Evolutionary conservation across 2,888 invertebrate genomes (phyloP).

Genomic region (Hydropsyche betteni): DNA sequence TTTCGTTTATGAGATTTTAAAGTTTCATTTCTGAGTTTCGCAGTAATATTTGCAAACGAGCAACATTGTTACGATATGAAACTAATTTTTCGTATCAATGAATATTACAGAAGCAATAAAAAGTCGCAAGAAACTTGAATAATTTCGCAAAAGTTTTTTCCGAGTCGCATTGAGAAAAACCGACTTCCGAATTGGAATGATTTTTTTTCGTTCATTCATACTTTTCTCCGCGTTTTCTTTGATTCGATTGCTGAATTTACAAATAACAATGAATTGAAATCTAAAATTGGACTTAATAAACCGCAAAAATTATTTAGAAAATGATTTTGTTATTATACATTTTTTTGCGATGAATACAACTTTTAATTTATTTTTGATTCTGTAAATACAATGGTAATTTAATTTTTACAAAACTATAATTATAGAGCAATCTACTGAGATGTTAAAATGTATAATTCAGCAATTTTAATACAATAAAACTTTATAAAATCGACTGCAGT

Average conservation of each 20-base stretch:
- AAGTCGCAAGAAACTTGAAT: conserved; percentile 19
- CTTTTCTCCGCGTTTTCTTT: background rate
- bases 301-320: background rate
- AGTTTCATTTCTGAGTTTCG: conserved; percentile 17
- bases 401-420: too few relatives aligned
- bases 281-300: background rate
- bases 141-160: conserved; percentile 15
- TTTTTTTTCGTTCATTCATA: background rate
- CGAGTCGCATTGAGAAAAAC: background rate
- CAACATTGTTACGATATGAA: conserved; percentile 14
- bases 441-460: too few relatives aligned
- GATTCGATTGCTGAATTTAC: background rate
- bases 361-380: background rate
- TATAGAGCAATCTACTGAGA: too few relatives aligned
- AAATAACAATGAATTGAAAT: conserved; percentile 1
- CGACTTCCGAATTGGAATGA: background rate
- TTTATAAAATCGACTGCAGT: too few relatives aligned
- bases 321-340: background rate
- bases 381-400: too few relatives aligned
- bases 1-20: conserved; percentile 26
- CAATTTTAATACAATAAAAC: too few relatives aligned
- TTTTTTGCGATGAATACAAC: background rate
- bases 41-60: conserved; percentile 12
- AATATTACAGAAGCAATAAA: conserved; percentile 18
- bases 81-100: conserved; percentile 30